Base-by-base conservation (phyloP, 1,140 invertebrate species). In the Globodera ellingtonae region DNA sequence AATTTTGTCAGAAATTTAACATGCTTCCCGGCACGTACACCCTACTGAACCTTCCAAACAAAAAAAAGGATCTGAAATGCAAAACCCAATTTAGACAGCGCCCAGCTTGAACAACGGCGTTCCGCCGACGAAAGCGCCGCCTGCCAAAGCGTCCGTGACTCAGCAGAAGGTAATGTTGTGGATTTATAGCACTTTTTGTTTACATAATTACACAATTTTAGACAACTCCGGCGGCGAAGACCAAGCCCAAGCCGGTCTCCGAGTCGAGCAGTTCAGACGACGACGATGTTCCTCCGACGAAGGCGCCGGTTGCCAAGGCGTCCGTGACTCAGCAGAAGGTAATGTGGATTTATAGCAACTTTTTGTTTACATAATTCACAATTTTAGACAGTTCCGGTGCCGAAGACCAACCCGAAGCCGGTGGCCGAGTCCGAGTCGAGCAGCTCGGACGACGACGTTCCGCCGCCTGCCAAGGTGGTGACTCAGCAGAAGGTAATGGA, bases 241-340 rank as follows among this genome's bases (percentile, higher is more conserved):
- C 52, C 52, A 24, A 56, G 21, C 47, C 69, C 75, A 62, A 62
- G 18, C 56, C 56, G 4, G 13, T n/a, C 13, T n/a, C 56, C 5
- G 56, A 62, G 15, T 62, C 56, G 44, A 65, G 65, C 7, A 75
- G 72, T 21, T 75, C 72, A 35, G 72, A 56, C 18, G 72, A 74
- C 65, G 72, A 72, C 18, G 24, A 73, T 18, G 46, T 4, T 47
- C 35, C 15, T 13, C 10, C 62, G 9, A 48, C 52, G 4, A 74
- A 74, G 4, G 15, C 13, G 2, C 46, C 35, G 46, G 13, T 5
- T 4, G 9, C 35, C 15, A 35, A 24, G 4, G 62, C 24, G 18
- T 15, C 9, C 4, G 24, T 6, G 62, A 1, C 13, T 3, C 35
- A 52, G 13, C 52, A 10, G 47, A 10, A 50, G 24, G 4, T n/a